Evolutionary conservation across 2,888 invertebrate genomes (phyloP), one percentile per base, ranked within the genome.

Genomic region (Drosophila stalkeri): DNA sequence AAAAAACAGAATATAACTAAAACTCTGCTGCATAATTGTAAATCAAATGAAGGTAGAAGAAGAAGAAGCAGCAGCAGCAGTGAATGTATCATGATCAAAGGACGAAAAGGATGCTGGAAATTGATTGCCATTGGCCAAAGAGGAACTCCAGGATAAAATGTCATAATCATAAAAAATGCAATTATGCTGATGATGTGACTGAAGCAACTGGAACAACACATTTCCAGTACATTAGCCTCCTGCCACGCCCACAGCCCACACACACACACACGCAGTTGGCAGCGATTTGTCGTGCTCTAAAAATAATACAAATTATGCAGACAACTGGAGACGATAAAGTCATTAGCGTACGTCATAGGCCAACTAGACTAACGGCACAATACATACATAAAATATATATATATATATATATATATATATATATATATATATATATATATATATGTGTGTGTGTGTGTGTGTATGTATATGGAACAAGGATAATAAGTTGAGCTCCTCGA

Each of bases 161-260:
- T 72, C 80, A 86, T 82, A 84, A 77, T 86, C 69, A 73, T 78
- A 86, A 89, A 86, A 89, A 76, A 73, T 64, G 70, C 73, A 89
- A 83, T 85, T 81, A 86, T 86, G 81, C 75, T 83, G 86, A 69
- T 83, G 86, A 69, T 80, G 72, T 68, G 65, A 43, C 31, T 59
- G 55, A 56, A 64, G 20, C 44, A 43, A 43, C 18, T 43, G 43
- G 64, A 52, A 64, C 65, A 82, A 66, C 65, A 63, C 64, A 88
- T 75, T 80, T 86, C 37, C 75, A 83, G 89, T 86, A 83, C 84
- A 84, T 84, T 89, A 86, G 86, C 89, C 75, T 61, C 86, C 75
- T 54, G 62, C 44, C 77, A 76, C 70, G 64, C 64, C 75, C 47
- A 52, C 64, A 61, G 37, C 37, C 37, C 33, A 33, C 7, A 0